Evolutionary conservation across 2,888 invertebrate species (phyloP).

Genomic region (Epiblema foenella): DNA sequence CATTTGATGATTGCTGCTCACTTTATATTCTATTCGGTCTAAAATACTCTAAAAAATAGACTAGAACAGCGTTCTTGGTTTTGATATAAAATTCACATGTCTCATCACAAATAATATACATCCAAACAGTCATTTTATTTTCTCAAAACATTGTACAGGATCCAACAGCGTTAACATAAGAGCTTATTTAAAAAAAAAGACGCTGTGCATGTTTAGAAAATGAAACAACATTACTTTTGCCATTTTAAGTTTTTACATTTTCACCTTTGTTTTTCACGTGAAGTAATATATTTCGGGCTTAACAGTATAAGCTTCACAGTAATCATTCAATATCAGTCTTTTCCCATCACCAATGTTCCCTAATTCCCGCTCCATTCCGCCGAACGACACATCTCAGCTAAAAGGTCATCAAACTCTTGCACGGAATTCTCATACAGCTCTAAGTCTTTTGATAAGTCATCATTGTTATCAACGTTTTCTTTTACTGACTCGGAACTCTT

Average conservation of each 20-base stretch:
- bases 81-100: too few relatives aligned
- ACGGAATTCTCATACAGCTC: conserved; percentile 90
- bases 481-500: conserved; percentile 59
- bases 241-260: not conserved
- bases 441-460: conserved; percentile 88
- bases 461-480: conserved; percentile 61
- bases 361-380: conserved; percentile 85
- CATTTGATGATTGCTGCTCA: not conserved
- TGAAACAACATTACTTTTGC: not conserved
- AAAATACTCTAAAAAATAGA: too few relatives aligned
- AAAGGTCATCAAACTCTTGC: conserved; percentile 90
- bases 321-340: conserved; percentile 52
- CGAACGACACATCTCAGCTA: conserved; percentile 88
- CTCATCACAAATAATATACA: too few relatives aligned
- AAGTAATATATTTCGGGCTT: conserved; percentile 7
- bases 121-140: too few relatives aligned
- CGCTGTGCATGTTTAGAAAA: too few relatives aligned
- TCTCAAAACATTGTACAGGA: too few relatives aligned
- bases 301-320: conserved; percentile 16
- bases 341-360: conserved; percentile 54
- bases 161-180: too few relatives aligned
- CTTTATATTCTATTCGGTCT: not conserved
- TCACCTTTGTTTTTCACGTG: conserved; percentile 16
- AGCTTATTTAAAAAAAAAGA: too few relatives aligned
- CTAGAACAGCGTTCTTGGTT: not conserved